These are phyloP conservation scores for Eira barbara DNA, from an alignment of 2,113 vertebrate species.

Conservation along the genomic window DNA sequence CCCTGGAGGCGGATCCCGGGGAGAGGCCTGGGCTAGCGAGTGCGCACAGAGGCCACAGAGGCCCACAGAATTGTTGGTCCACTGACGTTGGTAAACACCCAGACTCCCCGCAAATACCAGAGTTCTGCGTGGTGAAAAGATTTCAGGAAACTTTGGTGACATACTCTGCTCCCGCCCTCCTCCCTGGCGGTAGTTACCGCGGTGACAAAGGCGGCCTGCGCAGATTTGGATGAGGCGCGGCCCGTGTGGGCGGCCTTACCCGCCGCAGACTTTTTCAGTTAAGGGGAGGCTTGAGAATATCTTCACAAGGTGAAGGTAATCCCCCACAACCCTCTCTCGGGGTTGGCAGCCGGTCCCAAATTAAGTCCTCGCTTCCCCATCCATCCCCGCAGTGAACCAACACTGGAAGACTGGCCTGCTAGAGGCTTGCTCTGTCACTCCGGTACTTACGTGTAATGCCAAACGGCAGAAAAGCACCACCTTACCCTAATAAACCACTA, in stretches of 20 bases:
- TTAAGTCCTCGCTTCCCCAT: neutral
- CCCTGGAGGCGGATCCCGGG: neutral
- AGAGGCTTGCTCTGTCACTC: neutral
- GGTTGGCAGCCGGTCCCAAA: constrained; percentile 12
- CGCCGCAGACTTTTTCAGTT: neutral
- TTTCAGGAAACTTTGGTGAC: constrained; percentile 57
- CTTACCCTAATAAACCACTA: neutral
- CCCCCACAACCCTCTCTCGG: neutral
- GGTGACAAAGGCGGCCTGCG: neutral
- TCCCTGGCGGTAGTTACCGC: neutral
- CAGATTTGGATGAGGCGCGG: neutral
- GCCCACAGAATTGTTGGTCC: constrained; percentile 35
- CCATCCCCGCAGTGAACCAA: neutral
- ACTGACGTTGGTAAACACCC: neutral
- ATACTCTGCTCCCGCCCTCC: neutral
- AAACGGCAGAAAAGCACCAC: neutral
- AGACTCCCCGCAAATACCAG: constrained; percentile 24
- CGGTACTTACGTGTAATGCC: neutral
- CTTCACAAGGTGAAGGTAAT: neutral
- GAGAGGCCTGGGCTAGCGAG: neutral
- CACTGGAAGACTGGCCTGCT: neutral
- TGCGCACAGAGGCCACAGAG: neutral
- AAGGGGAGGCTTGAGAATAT: neutral
- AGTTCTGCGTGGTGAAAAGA: constrained; percentile 53
- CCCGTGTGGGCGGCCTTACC: neutral